Evolutionary conservation across 2,113 vertebrate genomes (phyloP).

Genomic region (Heptranchias perlo): DNA sequence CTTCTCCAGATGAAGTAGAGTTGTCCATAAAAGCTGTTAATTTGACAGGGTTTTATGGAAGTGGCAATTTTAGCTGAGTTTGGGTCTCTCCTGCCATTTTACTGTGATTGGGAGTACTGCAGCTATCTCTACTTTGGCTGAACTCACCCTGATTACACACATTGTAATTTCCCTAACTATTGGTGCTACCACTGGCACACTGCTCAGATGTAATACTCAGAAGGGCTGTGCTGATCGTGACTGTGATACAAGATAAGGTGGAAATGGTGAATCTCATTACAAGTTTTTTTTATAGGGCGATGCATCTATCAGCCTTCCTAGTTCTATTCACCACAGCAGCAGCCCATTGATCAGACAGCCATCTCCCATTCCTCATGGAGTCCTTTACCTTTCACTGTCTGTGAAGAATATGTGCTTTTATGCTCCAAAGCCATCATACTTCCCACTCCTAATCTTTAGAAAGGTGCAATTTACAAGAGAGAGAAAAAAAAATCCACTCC

Average conservation of each 20-base stretch:
- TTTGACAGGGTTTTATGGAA: background rate
- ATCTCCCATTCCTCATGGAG: background rate
- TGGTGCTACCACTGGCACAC: background rate
- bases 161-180: background rate
- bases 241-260: background rate
- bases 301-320: background rate
- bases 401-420: constrained; percentile 11
- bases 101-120: background rate
- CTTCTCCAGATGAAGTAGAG: background rate
- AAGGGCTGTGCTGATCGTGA: background rate
- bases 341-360: background rate
- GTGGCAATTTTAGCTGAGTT: background rate
- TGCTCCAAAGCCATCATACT: background rate
- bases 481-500: background rate
- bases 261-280: background rate
- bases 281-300: background rate
- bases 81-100: background rate
- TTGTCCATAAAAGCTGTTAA: background rate
- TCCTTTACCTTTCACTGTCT: background rate
- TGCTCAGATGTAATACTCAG: background rate
- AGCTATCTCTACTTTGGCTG: background rate
- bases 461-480: background rate
- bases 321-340: background rate
- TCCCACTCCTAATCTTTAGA: background rate
- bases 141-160: background rate